Base-by-base conservation (phyloP, 2,888 invertebrate genomes). In the Parelbella ahira region DNA sequence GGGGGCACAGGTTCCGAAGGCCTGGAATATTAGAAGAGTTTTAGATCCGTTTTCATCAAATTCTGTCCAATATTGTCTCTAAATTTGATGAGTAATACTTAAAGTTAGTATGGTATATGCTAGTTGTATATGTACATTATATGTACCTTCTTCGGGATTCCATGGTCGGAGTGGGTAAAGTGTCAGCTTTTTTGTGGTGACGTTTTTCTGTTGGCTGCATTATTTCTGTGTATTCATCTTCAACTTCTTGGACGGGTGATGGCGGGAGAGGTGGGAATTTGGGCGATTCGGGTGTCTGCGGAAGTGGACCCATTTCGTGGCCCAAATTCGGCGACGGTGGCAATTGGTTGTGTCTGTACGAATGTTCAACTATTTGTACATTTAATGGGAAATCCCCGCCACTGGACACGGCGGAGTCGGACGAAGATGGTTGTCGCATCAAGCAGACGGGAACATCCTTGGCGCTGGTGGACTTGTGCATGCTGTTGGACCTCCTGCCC, bases 231-330 rank as follows among this genome's bases (percentile, higher is more conserved):
- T 93, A 93, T 60, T 93, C 93, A 56, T 93, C 92, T 57, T 92
- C 91, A 45, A 92, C 92, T 76, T 94, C 94, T 71, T 93, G 93
- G 4, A 93, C 93, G 0, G 95, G 95, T 0, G 95, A 94, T 0
- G 95, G 95, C 4, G 95, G 95, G 45, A 95, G 77, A 20, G 94
- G 94, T 9, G 94, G 94, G 63, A 94, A 92, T 34, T 80, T 84
- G 3, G 88, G 88, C 1, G 88, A 88, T 36, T 87, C 88, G 8
- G 88, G 88, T 1, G 88, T 87, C 50, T 76, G 83, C 7, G 88
- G 88, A 18, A 88, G 54, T 2, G 88, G 88, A 0, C 88, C 88
- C 68, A 83, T 70, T 7, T 88, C 88, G 44, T 80, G 88, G 3
- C 54, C 68, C 47, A 74, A 65, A 29, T 63, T 77, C 0, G 84